A percentile compares a stretch with the other conserved stretches of the same genome.
These are phyloP conservation scores for Lacerta viridis DNA, from an alignment of 2,797 vertebrate species.

Conservation along the genomic window DNA sequence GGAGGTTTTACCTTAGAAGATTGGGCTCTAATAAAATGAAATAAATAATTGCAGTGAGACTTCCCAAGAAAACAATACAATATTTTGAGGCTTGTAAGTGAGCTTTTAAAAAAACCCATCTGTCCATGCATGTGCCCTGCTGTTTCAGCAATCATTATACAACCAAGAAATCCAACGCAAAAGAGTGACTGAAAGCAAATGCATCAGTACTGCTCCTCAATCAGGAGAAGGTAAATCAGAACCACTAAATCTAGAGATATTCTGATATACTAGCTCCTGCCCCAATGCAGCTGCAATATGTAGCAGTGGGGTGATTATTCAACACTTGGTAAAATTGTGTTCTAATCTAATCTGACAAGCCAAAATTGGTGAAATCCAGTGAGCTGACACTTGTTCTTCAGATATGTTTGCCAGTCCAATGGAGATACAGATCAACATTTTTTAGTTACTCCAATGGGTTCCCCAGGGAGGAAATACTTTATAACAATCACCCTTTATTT, in stretches of 20 bases:
- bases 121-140: not conserved
- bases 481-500: accelerated
- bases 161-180: not conserved
- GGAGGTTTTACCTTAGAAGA: too few species aligned
- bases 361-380: slow-evolving; percentile 2
- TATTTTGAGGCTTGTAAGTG: not conserved
- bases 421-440: not conserved
- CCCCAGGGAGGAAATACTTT: not conserved
- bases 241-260: not conserved
- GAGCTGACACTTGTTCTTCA: not conserved
- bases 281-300: not conserved
- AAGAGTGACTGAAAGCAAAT: not conserved
- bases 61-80: not conserved
- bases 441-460: not conserved
- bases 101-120: not conserved
- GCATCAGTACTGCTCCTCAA: not conserved
- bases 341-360: not conserved
- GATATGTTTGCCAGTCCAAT: not conserved
- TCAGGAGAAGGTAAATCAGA: not conserved
- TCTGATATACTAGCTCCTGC: not conserved
- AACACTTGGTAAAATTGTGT: not conserved
- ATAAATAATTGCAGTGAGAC: too few species aligned
- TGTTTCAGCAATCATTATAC: not conserved
- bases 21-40: too few species aligned
- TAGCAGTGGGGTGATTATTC: not conserved